Evolutionary conservation across 1,140 invertebrate species (phyloP).

Genomic region (Papilio aristodemus): DNA sequence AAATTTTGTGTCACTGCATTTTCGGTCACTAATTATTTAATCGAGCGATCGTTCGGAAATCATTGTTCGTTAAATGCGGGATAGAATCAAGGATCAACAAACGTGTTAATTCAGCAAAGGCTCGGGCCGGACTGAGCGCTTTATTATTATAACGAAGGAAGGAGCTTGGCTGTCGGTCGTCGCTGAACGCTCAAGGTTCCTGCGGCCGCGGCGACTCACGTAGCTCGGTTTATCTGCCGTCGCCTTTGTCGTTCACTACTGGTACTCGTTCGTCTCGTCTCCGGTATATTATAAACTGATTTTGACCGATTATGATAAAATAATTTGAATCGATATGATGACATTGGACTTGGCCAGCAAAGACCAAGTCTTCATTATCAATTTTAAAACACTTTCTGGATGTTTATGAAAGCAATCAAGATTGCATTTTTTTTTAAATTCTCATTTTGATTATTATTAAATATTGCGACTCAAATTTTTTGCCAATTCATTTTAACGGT

Average conservation of each 20-base stretch:
- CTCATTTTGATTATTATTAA: too few species aligned
- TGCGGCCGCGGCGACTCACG: conserved; percentile 65
- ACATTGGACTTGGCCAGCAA: too few species aligned
- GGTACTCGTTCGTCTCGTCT: conserved; percentile 45
- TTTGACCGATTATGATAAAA: conserved; percentile 45
- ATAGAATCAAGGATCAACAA: conserved; percentile 25
- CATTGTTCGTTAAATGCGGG: conserved; percentile 5
- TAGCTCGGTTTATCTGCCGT: conserved; percentile 70
- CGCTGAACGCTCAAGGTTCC: conserved; percentile 61
- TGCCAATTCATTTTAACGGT: too few species aligned
- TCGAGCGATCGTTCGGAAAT: conserved; percentile 23
- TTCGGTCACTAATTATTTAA: conserved; percentile 4
- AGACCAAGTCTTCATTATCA: too few species aligned
- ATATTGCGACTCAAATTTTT: too few species aligned
- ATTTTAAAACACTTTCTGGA: too few species aligned
- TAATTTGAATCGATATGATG: conserved; percentile 42
- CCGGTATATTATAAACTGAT: conserved; percentile 50
- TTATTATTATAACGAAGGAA: conserved; percentile 75
- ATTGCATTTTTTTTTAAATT: too few species aligned
- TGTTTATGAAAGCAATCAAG: too few species aligned
- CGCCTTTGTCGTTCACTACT: conserved; percentile 67
- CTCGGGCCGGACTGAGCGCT: conserved; percentile 71
- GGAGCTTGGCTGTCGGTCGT: conserved; percentile 56
- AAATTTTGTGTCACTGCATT: conserved; percentile 49
- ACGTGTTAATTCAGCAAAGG: conserved; percentile 70